Conservation (phyloP, 2,888 invertebrate genomes). For the Scelioninae gen. 2 region DNA sequence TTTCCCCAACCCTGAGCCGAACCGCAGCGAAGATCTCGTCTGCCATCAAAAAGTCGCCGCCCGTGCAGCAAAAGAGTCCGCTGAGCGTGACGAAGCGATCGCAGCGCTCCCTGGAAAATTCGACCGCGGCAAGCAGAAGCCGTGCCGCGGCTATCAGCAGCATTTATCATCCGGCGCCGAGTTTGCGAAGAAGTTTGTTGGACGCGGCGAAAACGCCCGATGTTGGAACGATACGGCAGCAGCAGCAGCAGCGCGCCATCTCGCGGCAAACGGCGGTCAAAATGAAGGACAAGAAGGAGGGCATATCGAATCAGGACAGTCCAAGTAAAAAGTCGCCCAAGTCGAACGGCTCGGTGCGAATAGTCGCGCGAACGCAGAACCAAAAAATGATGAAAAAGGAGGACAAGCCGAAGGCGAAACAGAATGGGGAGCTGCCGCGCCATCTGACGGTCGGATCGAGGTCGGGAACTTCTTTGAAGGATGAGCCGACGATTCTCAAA, state of each 20-base stretch:
- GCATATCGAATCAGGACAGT: constrained; percentile 69
- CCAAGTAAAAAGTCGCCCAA: constrained; percentile 72
- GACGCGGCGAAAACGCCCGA: constrained; percentile 77
- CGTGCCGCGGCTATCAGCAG: constrained; percentile 70
- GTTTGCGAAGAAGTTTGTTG: constrained; percentile 76
- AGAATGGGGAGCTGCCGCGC: constrained; percentile 68
- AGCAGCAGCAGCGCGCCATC: constrained; percentile 49
- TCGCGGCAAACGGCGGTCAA: constrained; percentile 63
- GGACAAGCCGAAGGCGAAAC: constrained; percentile 65
- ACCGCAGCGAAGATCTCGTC: constrained; percentile 61
- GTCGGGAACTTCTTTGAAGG: constrained; percentile 85
- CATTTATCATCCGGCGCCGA: constrained; percentile 74
- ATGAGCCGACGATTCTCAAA: constrained; percentile 82
- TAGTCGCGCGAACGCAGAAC: constrained; percentile 56
- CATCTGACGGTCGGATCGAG: constrained; percentile 77
- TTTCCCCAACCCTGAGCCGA: constrained; percentile 69
- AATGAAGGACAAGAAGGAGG: constrained; percentile 65
- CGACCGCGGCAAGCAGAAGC: constrained; percentile 72
- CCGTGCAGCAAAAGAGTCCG: constrained; percentile 67
- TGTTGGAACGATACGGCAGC: constrained; percentile 67
- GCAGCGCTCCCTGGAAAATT: constrained; percentile 70
- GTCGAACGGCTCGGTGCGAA: constrained; percentile 64
- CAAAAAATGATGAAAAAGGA: constrained; percentile 65
- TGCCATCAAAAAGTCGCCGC: constrained; percentile 68
- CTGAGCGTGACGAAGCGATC: constrained; percentile 65